These are phyloP conservation scores for Lasioglossum zephyrum DNA, from an alignment of 2,888 invertebrate genomes.

Conservation along the genomic window DNA sequence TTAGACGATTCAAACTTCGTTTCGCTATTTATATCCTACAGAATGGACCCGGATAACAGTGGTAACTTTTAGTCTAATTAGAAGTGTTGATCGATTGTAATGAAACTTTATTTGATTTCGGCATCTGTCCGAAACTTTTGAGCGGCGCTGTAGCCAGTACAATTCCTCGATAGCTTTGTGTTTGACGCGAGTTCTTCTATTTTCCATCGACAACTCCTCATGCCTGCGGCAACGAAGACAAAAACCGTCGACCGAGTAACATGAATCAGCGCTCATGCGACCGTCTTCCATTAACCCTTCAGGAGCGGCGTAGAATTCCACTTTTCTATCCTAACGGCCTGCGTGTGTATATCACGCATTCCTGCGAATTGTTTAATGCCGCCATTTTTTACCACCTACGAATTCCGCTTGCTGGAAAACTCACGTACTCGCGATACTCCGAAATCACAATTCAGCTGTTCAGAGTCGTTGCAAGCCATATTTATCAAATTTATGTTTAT, in stretches of 20 bases:
- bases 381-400: not conserved
- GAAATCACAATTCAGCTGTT: not conserved
- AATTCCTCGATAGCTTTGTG: constrained; percentile 12
- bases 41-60: not conserved
- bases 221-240: constrained; percentile 2
- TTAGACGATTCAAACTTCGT: not conserved
- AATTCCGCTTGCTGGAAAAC: not conserved
- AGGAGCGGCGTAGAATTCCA: constrained; percentile 5
- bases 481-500: too few relatives aligned
- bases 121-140: not conserved
- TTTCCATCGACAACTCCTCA: constrained; percentile 6
- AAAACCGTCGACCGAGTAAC: constrained; percentile 11
- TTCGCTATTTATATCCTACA: not conserved
- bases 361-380: not conserved
- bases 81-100: not conserved
- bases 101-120: too few relatives aligned
- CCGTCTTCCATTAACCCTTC: constrained; percentile 12
- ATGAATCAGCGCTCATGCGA: constrained; percentile 12
- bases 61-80: not conserved
- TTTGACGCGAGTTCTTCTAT: constrained; percentile 4
- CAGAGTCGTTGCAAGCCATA: too few relatives aligned
- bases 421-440: not conserved
- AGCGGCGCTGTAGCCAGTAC: not conserved
- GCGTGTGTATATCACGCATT: not conserved
- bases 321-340: constrained; percentile 18